Evolutionary conservation across 2,888 invertebrate species (phyloP).

Genomic region (Nematopogon swammerdamellus): DNA sequence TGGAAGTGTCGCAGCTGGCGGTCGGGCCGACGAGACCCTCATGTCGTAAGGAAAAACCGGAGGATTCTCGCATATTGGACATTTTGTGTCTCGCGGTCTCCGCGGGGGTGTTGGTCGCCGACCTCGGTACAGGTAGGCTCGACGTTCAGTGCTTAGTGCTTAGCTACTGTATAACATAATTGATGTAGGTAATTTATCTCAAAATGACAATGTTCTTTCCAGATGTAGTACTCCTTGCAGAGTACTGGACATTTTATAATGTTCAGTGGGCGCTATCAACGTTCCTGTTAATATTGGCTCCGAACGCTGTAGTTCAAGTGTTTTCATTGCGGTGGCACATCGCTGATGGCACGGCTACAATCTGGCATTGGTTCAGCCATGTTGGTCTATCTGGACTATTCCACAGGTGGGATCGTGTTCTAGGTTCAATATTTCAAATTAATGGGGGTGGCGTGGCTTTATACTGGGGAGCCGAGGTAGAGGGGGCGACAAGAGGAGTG

Average conservation of each 20-base stretch:
- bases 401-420: constrained; percentile 42
- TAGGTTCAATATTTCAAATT: background rate
- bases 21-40: too few relatives aligned
- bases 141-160: too few relatives aligned
- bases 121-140: constrained; percentile 5
- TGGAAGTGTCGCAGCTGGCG: too few relatives aligned
- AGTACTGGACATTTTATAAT: constrained; percentile 54
- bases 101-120: constrained; percentile 6
- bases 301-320: constrained; percentile 55
- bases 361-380: constrained; percentile 54
- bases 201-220: too few relatives aligned
- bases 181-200: too few relatives aligned
- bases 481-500: too few relatives aligned
- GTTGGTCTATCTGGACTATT: constrained; percentile 51
- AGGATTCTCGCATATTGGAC: too few relatives aligned
- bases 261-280: constrained; percentile 55
- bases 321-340: constrained; percentile 60
- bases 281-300: constrained; percentile 48
- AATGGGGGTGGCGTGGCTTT: too few relatives aligned
- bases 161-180: too few relatives aligned
- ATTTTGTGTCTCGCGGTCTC: constrained; percentile 6
- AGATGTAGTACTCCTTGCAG: constrained; percentile 56
- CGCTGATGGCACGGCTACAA: constrained; percentile 39
- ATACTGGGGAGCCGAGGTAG: too few relatives aligned
- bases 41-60: too few relatives aligned